A percentile compares a stretch with the other conserved stretches of the same genome.
phyloP scores from a whole-genome alignment of 2,797 vertebrate species.

The Antrozous pallidus region DNA sequence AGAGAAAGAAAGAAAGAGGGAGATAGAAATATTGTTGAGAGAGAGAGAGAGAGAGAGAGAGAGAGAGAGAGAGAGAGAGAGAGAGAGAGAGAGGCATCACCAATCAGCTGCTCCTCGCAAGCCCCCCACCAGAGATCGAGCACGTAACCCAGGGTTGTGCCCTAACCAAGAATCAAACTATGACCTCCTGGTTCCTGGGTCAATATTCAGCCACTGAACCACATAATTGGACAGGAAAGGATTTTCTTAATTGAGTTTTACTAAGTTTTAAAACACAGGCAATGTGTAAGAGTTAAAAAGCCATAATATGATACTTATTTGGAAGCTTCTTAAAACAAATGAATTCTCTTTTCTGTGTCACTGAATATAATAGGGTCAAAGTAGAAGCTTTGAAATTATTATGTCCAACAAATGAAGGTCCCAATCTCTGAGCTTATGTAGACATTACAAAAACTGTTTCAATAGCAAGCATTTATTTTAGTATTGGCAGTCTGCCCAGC shows the following conservation, averaged over 20 bases:
- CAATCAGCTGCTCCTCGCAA: too few species aligned
- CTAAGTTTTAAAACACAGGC: constrained; percentile 10
- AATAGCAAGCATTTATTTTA: constrained; percentile 59
- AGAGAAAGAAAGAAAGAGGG: too few species aligned
- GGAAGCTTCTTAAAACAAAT: background rate
- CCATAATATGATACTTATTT: constrained; percentile 18
- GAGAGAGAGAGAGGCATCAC: too few species aligned
- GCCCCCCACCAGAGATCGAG: too few species aligned
- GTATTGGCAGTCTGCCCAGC: constrained; percentile 70
- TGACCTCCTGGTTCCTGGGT: too few species aligned
- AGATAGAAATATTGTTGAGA: too few species aligned
- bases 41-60: too few species aligned
- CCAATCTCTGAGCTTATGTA: constrained; percentile 51
- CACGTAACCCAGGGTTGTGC: too few species aligned
- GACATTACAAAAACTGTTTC: constrained; percentile 58
- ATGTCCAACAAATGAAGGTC: constrained; percentile 46
- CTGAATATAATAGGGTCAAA: constrained; percentile 46
- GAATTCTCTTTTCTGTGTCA: background rate
- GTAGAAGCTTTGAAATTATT: background rate
- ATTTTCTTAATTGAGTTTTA: constrained; percentile 31
- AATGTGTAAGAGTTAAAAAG: constrained; percentile 22
- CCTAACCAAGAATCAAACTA: too few species aligned
- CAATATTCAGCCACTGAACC: too few species aligned
- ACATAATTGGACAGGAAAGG: too few species aligned
- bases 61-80: too few species aligned